Evolutionary conservation across 2,797 vertebrate genomes (phyloP).

Genomic region (Liparis tanakae): DNA sequence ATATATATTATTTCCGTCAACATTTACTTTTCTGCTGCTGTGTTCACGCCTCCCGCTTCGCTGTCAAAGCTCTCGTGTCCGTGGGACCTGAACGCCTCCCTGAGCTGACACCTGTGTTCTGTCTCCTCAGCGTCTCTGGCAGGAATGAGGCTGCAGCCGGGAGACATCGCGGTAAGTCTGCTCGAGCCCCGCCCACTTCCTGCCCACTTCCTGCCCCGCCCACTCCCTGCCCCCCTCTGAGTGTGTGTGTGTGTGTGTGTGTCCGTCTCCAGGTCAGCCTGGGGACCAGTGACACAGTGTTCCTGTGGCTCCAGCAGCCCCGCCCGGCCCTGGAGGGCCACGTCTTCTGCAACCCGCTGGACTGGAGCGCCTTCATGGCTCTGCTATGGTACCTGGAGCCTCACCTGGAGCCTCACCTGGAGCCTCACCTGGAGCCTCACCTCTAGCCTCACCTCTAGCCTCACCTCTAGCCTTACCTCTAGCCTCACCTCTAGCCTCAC

Average conservation of each 20-base stretch:
- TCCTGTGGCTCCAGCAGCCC: conserved; percentile 91
- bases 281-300: conserved; percentile 95
- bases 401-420: conserved; percentile 5
- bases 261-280: conserved; percentile 87
- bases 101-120: background rate
- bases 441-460: no score
- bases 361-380: conserved; percentile 88
- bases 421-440: no score
- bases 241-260: conserved; percentile 35
- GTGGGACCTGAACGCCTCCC: no score
- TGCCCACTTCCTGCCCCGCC: no score
- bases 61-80: no score
- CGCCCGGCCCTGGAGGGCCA: conserved; percentile 91
- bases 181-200: no score
- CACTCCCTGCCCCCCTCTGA: background rate
- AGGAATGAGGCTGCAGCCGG: conserved; percentile 92
- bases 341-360: conserved; percentile 92
- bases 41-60: no score
- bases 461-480: no score
- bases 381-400: conserved; percentile 87
- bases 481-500: no score
- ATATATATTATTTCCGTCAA: no score
- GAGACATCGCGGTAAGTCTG: conserved; percentile 92
- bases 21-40: no score
- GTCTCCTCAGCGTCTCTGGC: conserved; percentile 88